Evolutionary conservation across 2,888 invertebrate species (phyloP).

Genomic region (Tyria jacobaeae): DNA sequence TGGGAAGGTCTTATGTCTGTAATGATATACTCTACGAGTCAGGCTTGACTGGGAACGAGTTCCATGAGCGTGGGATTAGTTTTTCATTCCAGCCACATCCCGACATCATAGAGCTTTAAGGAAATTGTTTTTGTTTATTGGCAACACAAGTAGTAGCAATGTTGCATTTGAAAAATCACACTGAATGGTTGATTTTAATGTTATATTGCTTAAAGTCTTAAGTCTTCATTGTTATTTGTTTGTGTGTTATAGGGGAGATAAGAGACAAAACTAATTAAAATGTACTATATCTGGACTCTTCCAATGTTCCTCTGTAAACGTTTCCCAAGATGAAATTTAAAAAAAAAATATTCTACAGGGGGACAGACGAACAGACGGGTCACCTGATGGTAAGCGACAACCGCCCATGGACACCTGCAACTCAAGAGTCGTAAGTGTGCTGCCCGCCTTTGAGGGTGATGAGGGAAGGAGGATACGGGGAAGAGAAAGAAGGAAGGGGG

Average conservation of each 20-base stretch:
- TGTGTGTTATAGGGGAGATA: not conserved
- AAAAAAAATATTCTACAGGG: no score
- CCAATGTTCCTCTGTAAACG: no score
- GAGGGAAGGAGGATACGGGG: no score
- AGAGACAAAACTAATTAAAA: not conserved
- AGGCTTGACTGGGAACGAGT: slow-evolving; percentile 43
- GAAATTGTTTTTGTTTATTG: slow-evolving; percentile 23
- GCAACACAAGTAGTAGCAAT: not conserved
- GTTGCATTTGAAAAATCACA: not conserved
- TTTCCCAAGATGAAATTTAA: no score
- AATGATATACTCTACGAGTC: slow-evolving; percentile 17
- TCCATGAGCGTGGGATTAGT: slow-evolving; percentile 55
- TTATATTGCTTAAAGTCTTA: not conserved
- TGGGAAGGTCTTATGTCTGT: not conserved
- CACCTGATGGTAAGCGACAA: no score
- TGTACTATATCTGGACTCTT: no score
- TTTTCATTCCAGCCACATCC: slow-evolving; percentile 51
- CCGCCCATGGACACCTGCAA: no score
- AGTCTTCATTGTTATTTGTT: not conserved
- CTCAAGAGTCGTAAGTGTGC: no score
- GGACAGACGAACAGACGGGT: no score
- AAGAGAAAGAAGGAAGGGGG: no score
- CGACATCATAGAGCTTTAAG: slow-evolving; percentile 12
- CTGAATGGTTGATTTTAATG: not conserved
- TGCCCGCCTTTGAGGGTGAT: no score